A percentile compares a stretch with the other conserved stretches of the same genome.
Evolutionary conservation across 2,797 vertebrate genomes (phyloP).

Genomic region (Darevskia nairensis): DNA sequence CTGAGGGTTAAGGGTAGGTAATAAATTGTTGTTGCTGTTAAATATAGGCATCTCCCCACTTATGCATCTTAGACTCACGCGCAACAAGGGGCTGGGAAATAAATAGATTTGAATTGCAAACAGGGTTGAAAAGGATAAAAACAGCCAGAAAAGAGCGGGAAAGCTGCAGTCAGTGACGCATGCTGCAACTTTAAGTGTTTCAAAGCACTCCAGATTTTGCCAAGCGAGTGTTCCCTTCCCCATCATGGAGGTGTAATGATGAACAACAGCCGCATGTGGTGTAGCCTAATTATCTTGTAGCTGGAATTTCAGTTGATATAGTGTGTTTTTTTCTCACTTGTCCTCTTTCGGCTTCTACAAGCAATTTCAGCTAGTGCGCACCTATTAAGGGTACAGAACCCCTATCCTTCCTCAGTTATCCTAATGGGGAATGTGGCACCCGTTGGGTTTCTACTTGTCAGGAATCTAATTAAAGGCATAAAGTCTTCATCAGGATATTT

Average conservation of each 20-base stretch:
- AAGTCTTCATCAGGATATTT: not conserved
- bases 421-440: not conserved
- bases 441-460: not conserved
- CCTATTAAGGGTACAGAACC: not conserved
- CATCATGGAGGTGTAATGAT: not conserved
- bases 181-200: not conserved
- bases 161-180: too few relatives aligned
- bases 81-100: too few relatives aligned
- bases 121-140: too few relatives aligned
- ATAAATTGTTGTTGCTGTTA: too few relatives aligned
- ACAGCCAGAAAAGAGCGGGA: too few relatives aligned
- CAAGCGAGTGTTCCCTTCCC: not conserved
- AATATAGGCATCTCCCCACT: too few relatives aligned
- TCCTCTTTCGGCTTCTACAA: not conserved
- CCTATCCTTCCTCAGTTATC: not conserved
- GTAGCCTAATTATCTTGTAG: slow-evolving; percentile 10
- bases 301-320: not conserved
- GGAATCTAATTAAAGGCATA: slow-evolving; percentile 21
- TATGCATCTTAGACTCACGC: too few relatives aligned
- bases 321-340: not conserved
- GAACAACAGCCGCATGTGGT: not conserved
- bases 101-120: too few relatives aligned
- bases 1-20: too few relatives aligned
- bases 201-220: not conserved
- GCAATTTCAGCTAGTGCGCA: not conserved